phyloP scores from a whole-genome alignment of 2,113 vertebrate species.

The Rostratula benghalensis region DNA sequence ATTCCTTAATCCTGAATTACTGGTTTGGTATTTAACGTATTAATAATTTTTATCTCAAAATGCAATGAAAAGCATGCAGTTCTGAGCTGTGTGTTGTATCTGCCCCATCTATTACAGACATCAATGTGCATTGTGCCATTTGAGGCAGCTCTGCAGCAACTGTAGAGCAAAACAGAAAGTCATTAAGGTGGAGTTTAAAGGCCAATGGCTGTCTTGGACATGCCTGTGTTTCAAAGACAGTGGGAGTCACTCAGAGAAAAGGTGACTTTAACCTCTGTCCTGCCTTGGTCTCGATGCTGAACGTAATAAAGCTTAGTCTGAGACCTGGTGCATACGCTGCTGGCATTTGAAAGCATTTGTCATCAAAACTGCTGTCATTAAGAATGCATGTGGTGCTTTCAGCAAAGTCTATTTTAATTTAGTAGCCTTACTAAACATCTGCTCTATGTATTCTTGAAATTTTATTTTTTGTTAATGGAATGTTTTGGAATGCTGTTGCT shows the following conservation, averaged over 20 bases:
- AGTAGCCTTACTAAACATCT: neutral
- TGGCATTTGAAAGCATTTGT: neutral
- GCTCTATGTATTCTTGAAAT: neutral
- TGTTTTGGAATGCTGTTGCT: neutral
- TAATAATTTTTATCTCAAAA: constrained; percentile 34
- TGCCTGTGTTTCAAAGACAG: neutral
- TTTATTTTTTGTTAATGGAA: neutral
- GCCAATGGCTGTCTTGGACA: neutral
- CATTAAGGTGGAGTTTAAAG: neutral
- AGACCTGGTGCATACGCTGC: neutral
- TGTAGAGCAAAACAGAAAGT: neutral
- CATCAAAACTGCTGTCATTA: neutral
- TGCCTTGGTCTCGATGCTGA: neutral
- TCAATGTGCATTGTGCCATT: neutral
- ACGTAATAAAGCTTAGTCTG: neutral
- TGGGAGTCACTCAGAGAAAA: neutral
- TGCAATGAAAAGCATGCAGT: neutral
- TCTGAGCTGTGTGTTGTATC: neutral
- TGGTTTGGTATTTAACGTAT: constrained; percentile 35
- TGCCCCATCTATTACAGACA: neutral
- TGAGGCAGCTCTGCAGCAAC: neutral
- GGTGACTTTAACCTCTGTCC: neutral
- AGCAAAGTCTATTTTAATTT: neutral
- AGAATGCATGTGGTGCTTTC: neutral
- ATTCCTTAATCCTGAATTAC: constrained; percentile 49